phyloP scores from a whole-genome alignment of 1,140 invertebrate species.

The Mamestra configurata region DNA sequence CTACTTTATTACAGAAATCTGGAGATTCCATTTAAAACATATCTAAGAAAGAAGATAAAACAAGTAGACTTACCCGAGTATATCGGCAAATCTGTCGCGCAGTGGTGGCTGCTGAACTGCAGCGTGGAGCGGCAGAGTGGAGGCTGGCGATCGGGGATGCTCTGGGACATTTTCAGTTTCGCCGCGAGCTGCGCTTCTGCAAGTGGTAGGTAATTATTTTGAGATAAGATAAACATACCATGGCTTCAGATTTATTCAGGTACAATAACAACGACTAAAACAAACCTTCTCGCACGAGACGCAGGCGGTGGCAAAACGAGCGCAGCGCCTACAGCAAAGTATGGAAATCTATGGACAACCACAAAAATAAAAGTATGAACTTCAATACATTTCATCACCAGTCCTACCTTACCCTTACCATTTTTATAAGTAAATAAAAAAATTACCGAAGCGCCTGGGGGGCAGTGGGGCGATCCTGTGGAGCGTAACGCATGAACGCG shows the following conservation, averaged over 20 bases:
- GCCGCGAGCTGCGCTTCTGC: conserved; percentile 54
- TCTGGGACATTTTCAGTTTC: conserved; percentile 51
- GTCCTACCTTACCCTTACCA: neutral
- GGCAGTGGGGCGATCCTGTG: conserved; percentile 96
- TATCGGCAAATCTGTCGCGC: conserved; percentile 75
- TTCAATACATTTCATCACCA: neutral
- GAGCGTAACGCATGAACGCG: conserved; percentile 97
- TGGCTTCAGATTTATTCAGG: neutral
- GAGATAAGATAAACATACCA: neutral
- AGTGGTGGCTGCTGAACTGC: conserved; percentile 50
- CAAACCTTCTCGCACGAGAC: conserved; percentile 73
- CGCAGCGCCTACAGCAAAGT: conserved; percentile 79
- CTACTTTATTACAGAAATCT: too few species aligned
- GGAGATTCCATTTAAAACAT: too few species aligned
- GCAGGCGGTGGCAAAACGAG: conserved; percentile 73
- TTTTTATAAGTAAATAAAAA: neutral
- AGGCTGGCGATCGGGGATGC: conserved; percentile 29
- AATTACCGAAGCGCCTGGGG: conserved; percentile 93
- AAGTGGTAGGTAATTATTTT: conserved; percentile 8
- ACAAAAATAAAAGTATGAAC: neutral
- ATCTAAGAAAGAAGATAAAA: too few species aligned
- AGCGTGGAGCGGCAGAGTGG: neutral
- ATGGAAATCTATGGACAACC: conserved; percentile 76
- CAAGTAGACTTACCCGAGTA: conserved; percentile 65
- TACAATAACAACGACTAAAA: neutral